Conservation (phyloP, 2,888 invertebrate genomes). For the Agriopis leucophaearia region DNA sequence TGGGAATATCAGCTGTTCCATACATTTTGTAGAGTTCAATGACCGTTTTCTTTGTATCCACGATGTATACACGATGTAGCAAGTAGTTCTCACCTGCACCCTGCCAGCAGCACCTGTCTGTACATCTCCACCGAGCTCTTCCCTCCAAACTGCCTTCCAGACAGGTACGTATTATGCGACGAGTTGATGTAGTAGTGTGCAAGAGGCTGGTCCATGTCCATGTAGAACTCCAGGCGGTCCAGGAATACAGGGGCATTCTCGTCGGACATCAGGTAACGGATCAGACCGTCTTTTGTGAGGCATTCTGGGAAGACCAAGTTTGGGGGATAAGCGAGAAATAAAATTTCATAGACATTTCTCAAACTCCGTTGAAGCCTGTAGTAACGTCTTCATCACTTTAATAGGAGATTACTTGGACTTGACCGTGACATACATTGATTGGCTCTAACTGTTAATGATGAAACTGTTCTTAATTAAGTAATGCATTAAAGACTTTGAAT, state of each 20-base stretch:
- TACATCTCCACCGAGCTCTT: constrained; percentile 99
- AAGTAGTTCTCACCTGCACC: constrained; percentile 91
- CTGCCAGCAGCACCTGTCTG: constrained; percentile 97
- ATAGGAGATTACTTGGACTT: no score
- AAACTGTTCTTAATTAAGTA: no score
- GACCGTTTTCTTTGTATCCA: not conserved
- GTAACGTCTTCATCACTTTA: no score
- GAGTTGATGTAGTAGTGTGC: constrained; percentile 99
- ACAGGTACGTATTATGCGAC: constrained; percentile 97
- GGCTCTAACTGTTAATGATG: not conserved
- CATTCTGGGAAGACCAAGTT: constrained; percentile 85
- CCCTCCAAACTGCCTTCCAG: constrained; percentile 98
- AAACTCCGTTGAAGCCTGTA: not conserved
- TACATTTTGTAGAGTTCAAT: no score
- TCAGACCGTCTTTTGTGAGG: constrained; percentile 97
- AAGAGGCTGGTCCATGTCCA: constrained; percentile 99
- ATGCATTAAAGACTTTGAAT: no score
- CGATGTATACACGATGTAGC: not conserved
- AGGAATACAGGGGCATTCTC: constrained; percentile 99
- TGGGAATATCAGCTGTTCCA: no score
- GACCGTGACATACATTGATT: no score
- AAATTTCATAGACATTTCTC: not conserved
- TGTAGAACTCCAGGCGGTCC: constrained; percentile 98
- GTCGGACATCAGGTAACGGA: constrained; percentile 99
- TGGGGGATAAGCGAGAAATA: not conserved